Percentiles rank a stretch among this genome's conserved stretches.
phyloP scores from a whole-genome alignment of 2,888 invertebrate genomes.

The Cantharis lateralis region DNA sequence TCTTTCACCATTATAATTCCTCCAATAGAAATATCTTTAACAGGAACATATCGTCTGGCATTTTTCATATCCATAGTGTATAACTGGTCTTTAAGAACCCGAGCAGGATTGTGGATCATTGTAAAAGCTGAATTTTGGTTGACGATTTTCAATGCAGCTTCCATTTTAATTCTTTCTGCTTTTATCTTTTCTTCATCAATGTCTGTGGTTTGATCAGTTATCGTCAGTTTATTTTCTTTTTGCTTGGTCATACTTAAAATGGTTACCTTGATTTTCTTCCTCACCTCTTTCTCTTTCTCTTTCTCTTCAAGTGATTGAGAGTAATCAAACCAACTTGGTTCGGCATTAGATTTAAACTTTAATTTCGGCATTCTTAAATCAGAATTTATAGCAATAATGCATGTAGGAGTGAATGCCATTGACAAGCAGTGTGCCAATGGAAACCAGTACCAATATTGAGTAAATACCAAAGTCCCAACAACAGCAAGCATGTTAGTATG shows the following conservation, averaged over 20 bases:
- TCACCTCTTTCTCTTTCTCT: constrained; percentile 51
- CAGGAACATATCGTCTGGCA: constrained; percentile 76
- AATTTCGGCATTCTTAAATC: constrained; percentile 92
- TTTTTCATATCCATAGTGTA: constrained; percentile 80
- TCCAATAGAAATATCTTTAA: constrained; percentile 92
- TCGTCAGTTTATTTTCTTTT: constrained; percentile 10
- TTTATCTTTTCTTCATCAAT: constrained; percentile 55
- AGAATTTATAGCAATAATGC: constrained; percentile 90
- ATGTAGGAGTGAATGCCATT: constrained; percentile 94
- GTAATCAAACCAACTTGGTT: constrained; percentile 94
- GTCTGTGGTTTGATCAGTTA: constrained; percentile 42
- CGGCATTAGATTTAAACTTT: constrained; percentile 89
- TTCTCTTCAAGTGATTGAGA: constrained; percentile 92
- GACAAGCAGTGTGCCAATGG: constrained; percentile 95
- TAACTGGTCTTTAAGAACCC: constrained; percentile 90
- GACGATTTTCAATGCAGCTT: constrained; percentile 65
- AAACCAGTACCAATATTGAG: constrained; percentile 99
- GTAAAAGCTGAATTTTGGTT: constrained; percentile 94
- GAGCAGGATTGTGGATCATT: constrained; percentile 91
- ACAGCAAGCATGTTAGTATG: constrained; percentile 97
- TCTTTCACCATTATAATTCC: constrained; percentile 96
- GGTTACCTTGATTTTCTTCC: constrained; percentile 53
- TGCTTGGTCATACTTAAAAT: constrained; percentile 10
- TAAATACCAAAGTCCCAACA: constrained; percentile 95
- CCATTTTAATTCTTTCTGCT: constrained; percentile 59